Percentiles rank a stretch among this genome's conserved stretches.
These are phyloP conservation scores for Shinisaurus crocodilurus DNA, from an alignment of 2,113 vertebrate species.

Conservation along the genomic window DNA sequence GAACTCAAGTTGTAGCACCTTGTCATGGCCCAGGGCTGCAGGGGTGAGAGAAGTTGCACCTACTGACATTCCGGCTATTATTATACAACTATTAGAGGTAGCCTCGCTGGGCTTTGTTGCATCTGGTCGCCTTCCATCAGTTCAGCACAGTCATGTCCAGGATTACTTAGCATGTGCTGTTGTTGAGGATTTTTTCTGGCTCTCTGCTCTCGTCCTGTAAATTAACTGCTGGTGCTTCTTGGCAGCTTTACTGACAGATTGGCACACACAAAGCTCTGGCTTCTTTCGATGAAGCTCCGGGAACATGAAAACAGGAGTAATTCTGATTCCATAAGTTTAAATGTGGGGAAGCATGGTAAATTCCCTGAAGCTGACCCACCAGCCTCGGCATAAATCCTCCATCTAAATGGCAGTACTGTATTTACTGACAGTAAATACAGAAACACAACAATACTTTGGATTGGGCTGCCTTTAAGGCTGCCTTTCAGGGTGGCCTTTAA, in stretches of 20 bases:
- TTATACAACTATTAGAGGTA: not conserved
- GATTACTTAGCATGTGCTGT: not conserved
- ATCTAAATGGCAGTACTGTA: not conserved
- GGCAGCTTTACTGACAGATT: not conserved
- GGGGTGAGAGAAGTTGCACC: not conserved
- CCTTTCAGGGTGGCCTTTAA: too few relatives aligned
- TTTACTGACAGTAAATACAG: not conserved
- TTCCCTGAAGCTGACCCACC: too few relatives aligned
- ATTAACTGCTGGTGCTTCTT: not conserved
- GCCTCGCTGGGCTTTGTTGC: not conserved
- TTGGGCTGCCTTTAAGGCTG: too few relatives aligned
- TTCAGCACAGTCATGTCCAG: rapidly evolving
- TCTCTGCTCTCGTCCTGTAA: not conserved
- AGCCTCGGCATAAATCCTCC: not conserved
- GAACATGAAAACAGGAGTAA: not conserved
- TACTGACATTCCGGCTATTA: not conserved
- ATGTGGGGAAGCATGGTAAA: not conserved
- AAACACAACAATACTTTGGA: not conserved
- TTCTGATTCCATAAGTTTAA: not conserved
- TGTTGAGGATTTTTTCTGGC: rapidly evolving
- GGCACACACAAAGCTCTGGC: not conserved
- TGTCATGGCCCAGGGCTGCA: not conserved
- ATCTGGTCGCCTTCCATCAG: not conserved
- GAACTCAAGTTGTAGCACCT: not conserved
- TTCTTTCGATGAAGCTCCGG: not conserved